Evolutionary conservation across 2,797 vertebrate species (phyloP), one percentile per base, ranked within the genome.

Genomic region (Crenichthys baileyi): DNA sequence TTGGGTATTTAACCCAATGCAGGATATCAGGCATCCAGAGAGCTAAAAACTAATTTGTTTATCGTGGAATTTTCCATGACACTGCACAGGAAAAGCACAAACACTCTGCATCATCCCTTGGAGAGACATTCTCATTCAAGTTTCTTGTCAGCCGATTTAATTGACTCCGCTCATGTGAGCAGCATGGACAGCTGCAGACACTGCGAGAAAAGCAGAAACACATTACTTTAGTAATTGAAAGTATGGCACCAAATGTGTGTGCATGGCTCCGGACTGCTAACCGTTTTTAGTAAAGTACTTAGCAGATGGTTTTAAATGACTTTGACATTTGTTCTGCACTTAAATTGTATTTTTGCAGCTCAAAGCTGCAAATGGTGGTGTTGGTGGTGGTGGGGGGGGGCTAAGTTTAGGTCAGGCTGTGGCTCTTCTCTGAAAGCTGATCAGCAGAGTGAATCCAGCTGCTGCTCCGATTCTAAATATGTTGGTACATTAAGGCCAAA

Each of bases 221-320:
- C 89, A 90, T 93, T 88, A 91, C 86, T 85, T 81, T 61, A 55
- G 83, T 92, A 91, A 94, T 92, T 89, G 85, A 88, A 88, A 88
- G 89, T 77, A 72, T 87, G 78, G 85, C 36, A 87, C 87, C 93
- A 95, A 96, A 94, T 93, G 91, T 86, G 83, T 94, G 86, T 88
- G 82, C 86, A 83, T 80, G 74, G 72, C 76, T 72, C 82, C 50
- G 81, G 83, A 87, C 87, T 89, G 85, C 84, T 84, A 88, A 93
- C 91, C 92, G 93, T 89, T 94, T 92, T 91, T 85, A 87, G 79
- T 92, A 86, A 92, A 95, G 92, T 89, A 82, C 90, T 95, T 92
- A 94, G 92, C 94, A 96, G 95, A 95, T 96, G 94, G 88, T 89
- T 95, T 95, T 93, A 90, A 94, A 94, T 84, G 85, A 81, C 92